Conservation (phyloP, 2,113 vertebrate genomes). For the Lipophrys pholis region DNA sequence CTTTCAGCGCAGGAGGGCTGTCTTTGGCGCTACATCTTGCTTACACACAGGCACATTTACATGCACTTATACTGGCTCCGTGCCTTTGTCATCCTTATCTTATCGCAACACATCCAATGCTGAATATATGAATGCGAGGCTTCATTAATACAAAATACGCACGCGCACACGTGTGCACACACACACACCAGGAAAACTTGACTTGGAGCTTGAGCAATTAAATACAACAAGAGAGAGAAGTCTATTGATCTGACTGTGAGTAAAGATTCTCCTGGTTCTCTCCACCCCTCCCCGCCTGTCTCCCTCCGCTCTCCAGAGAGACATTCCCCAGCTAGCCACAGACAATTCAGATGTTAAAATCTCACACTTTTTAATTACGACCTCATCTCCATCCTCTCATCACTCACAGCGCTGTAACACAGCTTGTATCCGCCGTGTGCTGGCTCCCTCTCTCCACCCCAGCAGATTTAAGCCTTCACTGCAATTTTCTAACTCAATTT, state of each 20-base stretch:
- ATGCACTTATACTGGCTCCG: neutral
- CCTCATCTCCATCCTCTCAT: slow-evolving; percentile 19
- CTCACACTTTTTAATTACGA: slow-evolving; percentile 68
- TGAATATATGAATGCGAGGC: slow-evolving; percentile 33
- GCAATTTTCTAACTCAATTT: slow-evolving; percentile 45
- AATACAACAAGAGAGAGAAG: slow-evolving; percentile 52
- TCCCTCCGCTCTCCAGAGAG: slow-evolving; percentile 48
- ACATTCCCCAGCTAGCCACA: slow-evolving; percentile 34
- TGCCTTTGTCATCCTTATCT: slow-evolving; percentile 33
- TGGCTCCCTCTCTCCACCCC: neutral
- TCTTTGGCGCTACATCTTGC: slow-evolving; percentile 33
- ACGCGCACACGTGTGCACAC: neutral
- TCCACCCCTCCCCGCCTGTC: slow-evolving; percentile 11
- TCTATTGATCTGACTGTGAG: slow-evolving; percentile 69
- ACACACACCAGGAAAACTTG: neutral
- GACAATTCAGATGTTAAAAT: slow-evolving; percentile 67
- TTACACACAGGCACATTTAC: neutral
- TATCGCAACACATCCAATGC: slow-evolving; percentile 15
- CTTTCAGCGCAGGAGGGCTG: slow-evolving; percentile 37
- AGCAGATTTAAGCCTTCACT: slow-evolving; percentile 10
- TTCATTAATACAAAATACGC: slow-evolving; percentile 10
- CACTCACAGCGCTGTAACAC: neutral
- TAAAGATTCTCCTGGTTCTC: slow-evolving; percentile 45
- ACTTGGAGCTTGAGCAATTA: slow-evolving; percentile 68
- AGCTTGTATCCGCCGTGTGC: neutral